A percentile compares a stretch with the other conserved stretches of the same genome.
Evolutionary conservation across 2,797 vertebrate species (phyloP).

Genomic region (Taeniopygia guttata): DNA sequence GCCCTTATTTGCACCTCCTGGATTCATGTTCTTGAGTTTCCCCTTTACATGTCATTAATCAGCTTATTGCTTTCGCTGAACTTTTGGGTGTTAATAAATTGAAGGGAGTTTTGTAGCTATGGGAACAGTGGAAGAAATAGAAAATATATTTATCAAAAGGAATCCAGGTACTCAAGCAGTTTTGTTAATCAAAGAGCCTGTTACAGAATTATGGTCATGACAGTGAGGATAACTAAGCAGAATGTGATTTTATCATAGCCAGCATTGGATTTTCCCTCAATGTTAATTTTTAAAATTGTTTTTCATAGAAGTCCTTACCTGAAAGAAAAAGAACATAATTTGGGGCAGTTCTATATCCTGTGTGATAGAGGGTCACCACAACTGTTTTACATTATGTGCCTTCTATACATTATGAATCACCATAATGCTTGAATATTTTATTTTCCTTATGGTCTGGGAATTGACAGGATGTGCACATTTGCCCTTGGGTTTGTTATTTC

Average conservation of each 20-base stretch:
- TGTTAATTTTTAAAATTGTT: background rate
- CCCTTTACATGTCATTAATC: background rate
- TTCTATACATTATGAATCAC: conserved; percentile 4
- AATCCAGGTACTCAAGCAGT: background rate
- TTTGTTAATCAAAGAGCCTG: background rate
- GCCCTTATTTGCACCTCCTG: background rate
- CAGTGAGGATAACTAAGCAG: background rate
- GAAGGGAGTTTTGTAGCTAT: background rate
- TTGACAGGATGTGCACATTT: background rate
- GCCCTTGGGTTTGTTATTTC: conserved; percentile 47
- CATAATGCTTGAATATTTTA: background rate
- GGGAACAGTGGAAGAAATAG: background rate
- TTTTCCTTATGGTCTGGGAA: background rate
- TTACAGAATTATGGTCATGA: background rate
- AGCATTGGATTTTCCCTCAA: background rate
- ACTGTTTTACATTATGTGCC: background rate
- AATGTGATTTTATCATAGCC: background rate
- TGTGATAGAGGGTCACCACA: background rate
- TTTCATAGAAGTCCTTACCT: background rate
- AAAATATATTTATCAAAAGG: background rate
- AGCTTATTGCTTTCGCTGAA: background rate
- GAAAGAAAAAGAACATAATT: background rate
- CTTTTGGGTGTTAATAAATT: background rate
- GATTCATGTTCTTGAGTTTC: background rate
- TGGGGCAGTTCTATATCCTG: background rate